Evolutionary conservation across 1,140 invertebrate genomes (phyloP).

Genomic region (Andricus grossulariae): DNA sequence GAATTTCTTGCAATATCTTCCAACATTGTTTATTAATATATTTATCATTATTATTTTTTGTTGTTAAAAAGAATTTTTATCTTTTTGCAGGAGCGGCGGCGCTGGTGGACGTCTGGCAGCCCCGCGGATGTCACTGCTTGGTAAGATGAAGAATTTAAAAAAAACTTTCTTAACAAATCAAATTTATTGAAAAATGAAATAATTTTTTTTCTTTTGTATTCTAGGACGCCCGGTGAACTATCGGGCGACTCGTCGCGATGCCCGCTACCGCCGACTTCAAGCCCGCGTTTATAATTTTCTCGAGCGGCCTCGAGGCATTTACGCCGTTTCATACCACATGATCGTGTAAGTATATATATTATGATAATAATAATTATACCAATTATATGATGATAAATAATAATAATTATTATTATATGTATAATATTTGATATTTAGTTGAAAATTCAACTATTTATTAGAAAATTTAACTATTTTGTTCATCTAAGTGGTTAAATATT

Average conservation of each 20-base stretch:
- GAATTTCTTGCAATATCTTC: background rate
- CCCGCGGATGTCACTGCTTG: slow-evolving; percentile 87
- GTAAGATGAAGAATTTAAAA: too few relatives aligned
- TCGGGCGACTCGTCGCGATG: slow-evolving; percentile 89
- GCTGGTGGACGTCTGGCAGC: slow-evolving; percentile 81
- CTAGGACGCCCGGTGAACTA: slow-evolving; percentile 93
- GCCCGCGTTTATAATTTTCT: slow-evolving; percentile 95
- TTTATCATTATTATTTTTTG: background rate
- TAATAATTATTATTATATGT: too few relatives aligned
- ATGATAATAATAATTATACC: too few relatives aligned
- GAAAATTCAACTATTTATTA: rapidly evolving
- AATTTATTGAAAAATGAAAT: too few relatives aligned
- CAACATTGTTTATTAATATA: background rate
- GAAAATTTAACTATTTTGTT: too few relatives aligned
- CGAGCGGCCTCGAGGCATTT: slow-evolving; percentile 90
- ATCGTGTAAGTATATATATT: slow-evolving; percentile 86
- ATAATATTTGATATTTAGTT: too few relatives aligned
- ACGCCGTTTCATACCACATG: slow-evolving; percentile 92
- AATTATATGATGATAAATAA: too few relatives aligned
- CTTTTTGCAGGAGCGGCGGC: slow-evolving; percentile 62
- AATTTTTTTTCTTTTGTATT: slow-evolving; percentile 12
- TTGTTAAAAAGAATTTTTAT: background rate
- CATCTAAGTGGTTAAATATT: too few relatives aligned
- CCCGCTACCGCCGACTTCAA: slow-evolving; percentile 91
- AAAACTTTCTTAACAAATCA: too few relatives aligned